Conservation (phyloP, 2,113 vertebrate species). For the Brevimyrus niger region DNA sequence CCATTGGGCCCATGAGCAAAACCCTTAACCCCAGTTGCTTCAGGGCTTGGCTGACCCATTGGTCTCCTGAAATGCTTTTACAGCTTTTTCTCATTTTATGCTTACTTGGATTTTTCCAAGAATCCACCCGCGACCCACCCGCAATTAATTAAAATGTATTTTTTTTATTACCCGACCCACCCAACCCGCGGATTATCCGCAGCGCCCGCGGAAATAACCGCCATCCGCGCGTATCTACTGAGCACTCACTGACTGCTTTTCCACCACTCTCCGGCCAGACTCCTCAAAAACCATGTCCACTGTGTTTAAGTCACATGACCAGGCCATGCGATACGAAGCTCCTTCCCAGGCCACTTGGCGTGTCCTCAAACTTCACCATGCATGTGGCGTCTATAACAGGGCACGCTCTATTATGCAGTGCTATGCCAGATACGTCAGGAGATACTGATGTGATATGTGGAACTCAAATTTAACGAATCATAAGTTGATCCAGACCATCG, state of each 20-base stretch:
- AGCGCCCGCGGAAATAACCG: too few species aligned
- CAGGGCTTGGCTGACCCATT: too few species aligned
- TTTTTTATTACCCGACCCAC: too few species aligned
- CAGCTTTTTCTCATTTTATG: too few species aligned
- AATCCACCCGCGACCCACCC: too few species aligned
- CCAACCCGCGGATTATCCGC: too few species aligned
- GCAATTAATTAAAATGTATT: too few species aligned
- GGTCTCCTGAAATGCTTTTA: neutral
- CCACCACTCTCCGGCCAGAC: neutral
- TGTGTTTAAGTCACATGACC: neutral
- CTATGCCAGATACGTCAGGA: neutral
- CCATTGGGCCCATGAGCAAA: too few species aligned
- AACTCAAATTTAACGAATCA: neutral
- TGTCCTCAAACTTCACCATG: neutral
- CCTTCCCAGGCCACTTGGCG: neutral
- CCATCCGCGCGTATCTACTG: too few species aligned
- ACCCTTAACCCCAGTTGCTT: too few species aligned
- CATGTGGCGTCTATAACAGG: neutral
- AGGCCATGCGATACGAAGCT: neutral
- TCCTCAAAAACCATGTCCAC: neutral
- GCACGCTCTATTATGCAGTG: neutral
- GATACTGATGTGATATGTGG: neutral
- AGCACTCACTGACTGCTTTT: neutral
- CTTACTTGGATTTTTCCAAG: too few species aligned
- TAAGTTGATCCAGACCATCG: neutral